phyloP scores from a whole-genome alignment of 2,113 vertebrate genomes.

The Alligator sinensis region DNA sequence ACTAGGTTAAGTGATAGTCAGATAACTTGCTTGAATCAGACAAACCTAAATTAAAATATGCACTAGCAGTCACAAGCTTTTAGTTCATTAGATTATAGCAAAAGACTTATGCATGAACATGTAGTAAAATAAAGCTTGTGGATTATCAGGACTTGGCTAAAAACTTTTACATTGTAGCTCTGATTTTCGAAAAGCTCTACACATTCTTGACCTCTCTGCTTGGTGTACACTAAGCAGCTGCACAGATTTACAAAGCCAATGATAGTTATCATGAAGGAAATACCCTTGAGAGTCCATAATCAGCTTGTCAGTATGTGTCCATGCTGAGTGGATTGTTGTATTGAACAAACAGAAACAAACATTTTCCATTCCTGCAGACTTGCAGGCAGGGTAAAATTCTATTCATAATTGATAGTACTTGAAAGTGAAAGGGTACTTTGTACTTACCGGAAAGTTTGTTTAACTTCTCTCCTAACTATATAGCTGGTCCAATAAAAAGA shows the following conservation, averaged over 20 bases:
- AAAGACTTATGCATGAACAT: background rate
- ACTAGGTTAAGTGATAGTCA: background rate
- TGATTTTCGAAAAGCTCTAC: background rate
- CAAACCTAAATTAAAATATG: background rate
- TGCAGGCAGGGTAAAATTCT: background rate
- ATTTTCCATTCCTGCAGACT: background rate
- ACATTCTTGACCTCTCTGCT: background rate
- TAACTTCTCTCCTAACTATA: too few species aligned
- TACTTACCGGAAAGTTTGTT: too few species aligned
- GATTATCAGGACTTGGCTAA: background rate
- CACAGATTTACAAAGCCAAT: background rate
- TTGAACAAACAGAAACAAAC: accelerated
- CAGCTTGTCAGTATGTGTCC: background rate
- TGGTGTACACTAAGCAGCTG: background rate
- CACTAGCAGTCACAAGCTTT: background rate
- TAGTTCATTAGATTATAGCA: background rate
- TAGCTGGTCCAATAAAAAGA: too few species aligned
- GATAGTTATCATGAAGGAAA: background rate
- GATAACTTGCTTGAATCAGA: background rate
- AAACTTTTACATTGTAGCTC: background rate
- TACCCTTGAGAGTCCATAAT: background rate
- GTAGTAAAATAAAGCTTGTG: background rate
- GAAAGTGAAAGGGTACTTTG: background rate
- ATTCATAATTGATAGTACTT: background rate
- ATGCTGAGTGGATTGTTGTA: background rate